phyloP scores from a whole-genome alignment of 1,140 invertebrate species.

The Dreissena polymorpha region DNA sequence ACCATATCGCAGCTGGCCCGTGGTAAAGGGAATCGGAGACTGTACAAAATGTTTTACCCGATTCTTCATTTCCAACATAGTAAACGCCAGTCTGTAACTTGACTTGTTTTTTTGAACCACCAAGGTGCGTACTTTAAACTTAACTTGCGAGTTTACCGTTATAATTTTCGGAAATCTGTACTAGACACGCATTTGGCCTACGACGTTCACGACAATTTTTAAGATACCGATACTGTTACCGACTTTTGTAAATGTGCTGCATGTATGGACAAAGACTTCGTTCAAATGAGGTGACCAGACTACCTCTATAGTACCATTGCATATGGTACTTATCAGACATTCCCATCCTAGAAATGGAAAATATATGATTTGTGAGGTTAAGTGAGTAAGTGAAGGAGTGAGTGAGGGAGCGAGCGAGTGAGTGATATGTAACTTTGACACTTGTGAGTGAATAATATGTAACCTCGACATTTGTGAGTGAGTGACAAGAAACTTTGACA shows the following conservation, averaged over 20 bases:
- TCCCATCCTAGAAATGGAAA: too few relatives aligned
- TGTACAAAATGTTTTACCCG: conserved; percentile 22
- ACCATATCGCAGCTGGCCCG: conserved; percentile 40
- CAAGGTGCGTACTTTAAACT: conserved; percentile 2
- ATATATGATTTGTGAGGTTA: too few relatives aligned
- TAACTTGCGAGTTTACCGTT: neutral
- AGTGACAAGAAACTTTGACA: too few relatives aligned
- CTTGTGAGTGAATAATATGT: too few relatives aligned
- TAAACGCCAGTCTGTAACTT: conserved; percentile 1
- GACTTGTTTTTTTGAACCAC: conserved; percentile 19
- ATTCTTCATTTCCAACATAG: neutral
- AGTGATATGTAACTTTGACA: too few relatives aligned
- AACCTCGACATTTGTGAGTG: too few relatives aligned
- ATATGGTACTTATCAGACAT: too few relatives aligned
- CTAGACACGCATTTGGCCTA: neutral
- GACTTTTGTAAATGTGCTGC: neutral
- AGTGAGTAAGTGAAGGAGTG: too few relatives aligned
- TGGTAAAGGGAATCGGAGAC: conserved; percentile 16
- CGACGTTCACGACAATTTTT: neutral
- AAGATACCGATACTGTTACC: neutral
- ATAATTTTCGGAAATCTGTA: neutral
- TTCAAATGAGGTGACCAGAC: neutral
- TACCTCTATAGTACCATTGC: too few relatives aligned
- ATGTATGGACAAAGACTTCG: neutral
- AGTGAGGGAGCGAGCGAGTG: too few relatives aligned